phyloP scores from a whole-genome alignment of 2,888 invertebrate species.

The Cosmia trapezina region DNA sequence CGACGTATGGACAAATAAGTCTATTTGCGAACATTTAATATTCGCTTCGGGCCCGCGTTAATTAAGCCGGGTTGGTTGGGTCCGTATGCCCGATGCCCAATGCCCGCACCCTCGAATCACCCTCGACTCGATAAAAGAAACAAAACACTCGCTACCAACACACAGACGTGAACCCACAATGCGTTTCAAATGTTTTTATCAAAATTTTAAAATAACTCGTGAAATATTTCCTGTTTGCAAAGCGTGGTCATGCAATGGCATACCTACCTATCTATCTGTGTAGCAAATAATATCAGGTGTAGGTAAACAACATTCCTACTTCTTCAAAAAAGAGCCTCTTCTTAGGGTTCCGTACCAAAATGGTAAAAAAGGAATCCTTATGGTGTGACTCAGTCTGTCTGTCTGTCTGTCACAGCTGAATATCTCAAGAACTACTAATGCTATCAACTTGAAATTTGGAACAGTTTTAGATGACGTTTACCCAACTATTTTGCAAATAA shows the following conservation, averaged over 20 bases:
- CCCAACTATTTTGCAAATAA: too few relatives aligned
- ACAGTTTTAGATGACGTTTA: too few relatives aligned
- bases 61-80: conserved; percentile 81
- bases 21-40: conserved; percentile 87
- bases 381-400: too few relatives aligned
- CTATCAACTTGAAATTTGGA: too few relatives aligned
- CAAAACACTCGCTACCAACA: conserved; percentile 62
- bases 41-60: conserved; percentile 83
- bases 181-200: conserved; percentile 42
- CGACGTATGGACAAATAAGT: conserved; percentile 82
- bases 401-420: too few relatives aligned
- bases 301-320: background rate
- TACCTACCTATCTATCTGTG: background rate
- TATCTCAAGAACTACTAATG: too few relatives aligned
- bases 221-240: conserved; percentile 19
- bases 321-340: background rate
- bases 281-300: background rate
- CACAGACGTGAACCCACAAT: conserved; percentile 36
- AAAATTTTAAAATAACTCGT: conserved; percentile 43
- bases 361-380: too few relatives aligned
- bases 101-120: conserved; percentile 58
- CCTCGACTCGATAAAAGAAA: conserved; percentile 71
- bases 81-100: conserved; percentile 59
- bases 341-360: too few relatives aligned
- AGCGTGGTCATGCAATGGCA: background rate